These are phyloP conservation scores for Nothocercus nigrocapillus DNA, from an alignment of 2,113 vertebrate species.

Conservation along the genomic window DNA sequence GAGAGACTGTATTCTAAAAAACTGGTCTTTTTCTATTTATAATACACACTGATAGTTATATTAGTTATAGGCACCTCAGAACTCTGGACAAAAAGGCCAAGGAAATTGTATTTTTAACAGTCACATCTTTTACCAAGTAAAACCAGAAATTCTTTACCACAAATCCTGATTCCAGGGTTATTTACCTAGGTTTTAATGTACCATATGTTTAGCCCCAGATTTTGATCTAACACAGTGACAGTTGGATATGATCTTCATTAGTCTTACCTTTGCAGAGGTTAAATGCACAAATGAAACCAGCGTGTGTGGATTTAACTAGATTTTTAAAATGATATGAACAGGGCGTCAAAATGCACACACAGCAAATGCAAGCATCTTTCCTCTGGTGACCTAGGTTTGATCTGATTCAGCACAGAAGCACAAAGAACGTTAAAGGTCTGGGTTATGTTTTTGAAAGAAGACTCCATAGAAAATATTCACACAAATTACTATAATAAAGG, in stretches of 20 bases:
- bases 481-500: conserved; percentile 71
- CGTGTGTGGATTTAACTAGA: conserved; percentile 46
- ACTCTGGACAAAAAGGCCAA: conserved; percentile 36
- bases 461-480: conserved; percentile 48
- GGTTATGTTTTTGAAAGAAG: conserved; percentile 63
- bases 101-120: conserved; percentile 40
- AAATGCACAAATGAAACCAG: conserved; percentile 69
- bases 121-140: conserved; percentile 25
- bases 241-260: conserved; percentile 61
- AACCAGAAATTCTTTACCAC: conserved; percentile 22
- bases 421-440: conserved; percentile 44
- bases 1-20: neutral
- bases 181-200: conserved; percentile 36
- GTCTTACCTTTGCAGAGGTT: conserved; percentile 59
- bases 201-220: conserved; percentile 13
- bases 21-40: conserved; percentile 27
- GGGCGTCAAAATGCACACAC: conserved; percentile 35
- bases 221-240: conserved; percentile 66
- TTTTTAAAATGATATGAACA: conserved; percentile 40
- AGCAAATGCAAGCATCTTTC: conserved; percentile 39
- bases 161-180: conserved; percentile 29
- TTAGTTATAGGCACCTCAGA: neutral
- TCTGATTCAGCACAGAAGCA: conserved; percentile 61
- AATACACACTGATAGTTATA: neutral
- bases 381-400: conserved; percentile 25